phyloP scores from a whole-genome alignment of 1,140 invertebrate species.

The Monomorium pharaonis region DNA sequence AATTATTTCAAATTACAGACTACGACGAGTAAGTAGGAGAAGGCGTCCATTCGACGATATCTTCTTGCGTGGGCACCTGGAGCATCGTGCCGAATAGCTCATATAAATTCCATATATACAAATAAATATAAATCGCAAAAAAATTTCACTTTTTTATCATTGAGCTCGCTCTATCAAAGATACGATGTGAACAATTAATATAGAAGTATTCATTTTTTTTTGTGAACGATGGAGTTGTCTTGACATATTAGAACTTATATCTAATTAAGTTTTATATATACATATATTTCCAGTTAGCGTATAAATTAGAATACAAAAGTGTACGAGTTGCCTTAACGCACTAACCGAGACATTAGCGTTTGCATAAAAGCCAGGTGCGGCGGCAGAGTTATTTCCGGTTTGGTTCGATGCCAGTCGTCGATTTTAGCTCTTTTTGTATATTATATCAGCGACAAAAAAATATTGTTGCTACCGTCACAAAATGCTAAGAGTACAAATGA shows the following conservation, averaged over 20 bases:
- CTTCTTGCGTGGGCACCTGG: not conserved
- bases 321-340: not conserved
- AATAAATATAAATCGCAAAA: not conserved
- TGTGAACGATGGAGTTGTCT: not conserved
- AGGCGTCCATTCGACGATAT: slow-evolving; percentile 58
- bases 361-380: not conserved
- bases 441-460: slow-evolving; percentile 26
- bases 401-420: slow-evolving; percentile 1
- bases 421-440: slow-evolving; percentile 15
- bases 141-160: not conserved
- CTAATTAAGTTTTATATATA: too few species aligned
- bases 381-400: slow-evolving; percentile 9
- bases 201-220: not conserved
- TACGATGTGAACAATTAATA: not conserved
- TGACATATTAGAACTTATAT: not conserved
- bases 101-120: not conserved
- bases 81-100: slow-evolving; percentile 3
- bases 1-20: slow-evolving; percentile 76
- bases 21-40: slow-evolving; percentile 67
- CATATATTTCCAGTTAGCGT: not conserved
- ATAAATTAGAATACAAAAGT: not conserved
- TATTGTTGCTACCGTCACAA: not conserved
- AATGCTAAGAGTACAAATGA: slow-evolving; percentile 13
- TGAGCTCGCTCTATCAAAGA: not conserved
- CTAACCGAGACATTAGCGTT: not conserved